Base-by-base conservation (phyloP, 2,113 vertebrate genomes). In the Forbesichthys agassizii region DNA sequence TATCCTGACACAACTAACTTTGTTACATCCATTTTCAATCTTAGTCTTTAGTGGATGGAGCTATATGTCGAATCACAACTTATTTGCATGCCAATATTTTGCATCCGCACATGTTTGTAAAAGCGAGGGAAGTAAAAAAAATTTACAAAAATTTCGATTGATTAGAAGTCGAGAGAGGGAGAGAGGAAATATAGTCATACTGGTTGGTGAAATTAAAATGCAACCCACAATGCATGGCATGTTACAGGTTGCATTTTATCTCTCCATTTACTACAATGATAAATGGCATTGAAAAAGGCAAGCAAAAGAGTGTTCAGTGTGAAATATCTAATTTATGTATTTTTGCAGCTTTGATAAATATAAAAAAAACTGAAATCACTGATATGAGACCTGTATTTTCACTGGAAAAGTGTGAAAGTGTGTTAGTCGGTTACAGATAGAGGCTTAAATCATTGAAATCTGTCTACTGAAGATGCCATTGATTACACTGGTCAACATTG, bases 91-190 rank as follows among this genome's bases (percentile, higher is more conserved):
- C 80, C 61, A 61, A 68, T 53, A 53, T 68, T 66, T 54, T 77
- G 62, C 62, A 47, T 78, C 54, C 36, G 63, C 27, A 72, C n/a
- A 62, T 71, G 77, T 76, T 61, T 68, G 75, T 47, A 4, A 16
- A 79, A 75, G 80, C 75, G 51, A 74, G 63, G 74, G 82, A 78
- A 89, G 83, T 88, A 89, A 88, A 91, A 90, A 88, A 86, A 27
- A 27, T 27, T 85, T 91, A 87, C 81, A 90, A 89, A 90, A 89
- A 86, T 77, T 67, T 54, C 61, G 80, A 83, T 80, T 78, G 72
- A 79, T 70, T 63, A 69, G 63, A 70, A 78, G 60, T 27, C 27
- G 11, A 71, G 59, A 9, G 52, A 11, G 9, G 3, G 16, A 1
- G 82, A 65, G n/a, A 48, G 61, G 73, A 57, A 64, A 75, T 74